Evolutionary conservation across 2,888 invertebrate genomes (phyloP).

Genomic region (Melanchra persicariae): DNA sequence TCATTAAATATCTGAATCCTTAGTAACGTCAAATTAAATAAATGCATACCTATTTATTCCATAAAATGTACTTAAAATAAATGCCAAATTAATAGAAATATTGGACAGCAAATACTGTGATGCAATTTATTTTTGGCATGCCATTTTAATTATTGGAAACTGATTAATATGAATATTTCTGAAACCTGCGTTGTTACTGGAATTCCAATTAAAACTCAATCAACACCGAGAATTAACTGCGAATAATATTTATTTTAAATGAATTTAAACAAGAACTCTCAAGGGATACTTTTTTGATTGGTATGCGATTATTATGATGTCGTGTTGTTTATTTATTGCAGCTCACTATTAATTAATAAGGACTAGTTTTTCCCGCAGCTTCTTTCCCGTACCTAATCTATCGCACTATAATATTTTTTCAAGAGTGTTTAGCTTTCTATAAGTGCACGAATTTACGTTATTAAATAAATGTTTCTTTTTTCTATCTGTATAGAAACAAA

Average conservation of each 20-base stretch:
- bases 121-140: constrained; percentile 8
- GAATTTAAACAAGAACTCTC: constrained; percentile 7
- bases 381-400: no score
- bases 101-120: not conserved
- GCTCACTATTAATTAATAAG: not conserved
- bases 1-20: no score
- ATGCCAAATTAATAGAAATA: not conserved
- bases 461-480: no score
- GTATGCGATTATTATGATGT: not conserved
- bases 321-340: constrained; percentile 4
- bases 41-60: not conserved
- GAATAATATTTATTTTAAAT: constrained; percentile 14
- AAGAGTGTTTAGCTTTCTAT: no score
- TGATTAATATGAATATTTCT: constrained; percentile 28
- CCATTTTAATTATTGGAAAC: constrained; percentile 22
- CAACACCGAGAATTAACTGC: constrained; percentile 11
- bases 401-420: no score
- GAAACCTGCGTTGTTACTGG: constrained; percentile 2
- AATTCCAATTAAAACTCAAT: constrained; percentile 34
- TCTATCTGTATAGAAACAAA: no score
- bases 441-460: no score
- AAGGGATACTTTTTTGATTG: not conserved
- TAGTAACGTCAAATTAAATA: constrained; percentile 1
- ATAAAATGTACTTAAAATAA: constrained; percentile 1
- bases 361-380: not conserved